These are phyloP conservation scores for Oenanthe melanoleuca DNA, from an alignment of 2,113 vertebrate genomes.

Conservation along the genomic window DNA sequence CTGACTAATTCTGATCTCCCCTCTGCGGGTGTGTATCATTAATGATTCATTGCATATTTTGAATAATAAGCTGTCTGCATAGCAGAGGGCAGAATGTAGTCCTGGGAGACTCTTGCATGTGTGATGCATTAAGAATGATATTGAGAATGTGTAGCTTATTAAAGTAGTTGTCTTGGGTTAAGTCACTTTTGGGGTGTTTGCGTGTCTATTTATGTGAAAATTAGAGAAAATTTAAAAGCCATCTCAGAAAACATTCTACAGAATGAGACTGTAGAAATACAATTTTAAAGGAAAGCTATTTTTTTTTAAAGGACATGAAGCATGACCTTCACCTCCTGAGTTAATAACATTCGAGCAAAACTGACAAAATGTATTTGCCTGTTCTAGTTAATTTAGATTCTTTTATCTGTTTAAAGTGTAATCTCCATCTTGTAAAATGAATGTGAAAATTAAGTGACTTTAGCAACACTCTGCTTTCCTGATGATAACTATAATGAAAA, in stretches of 20 bases:
- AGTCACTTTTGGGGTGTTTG: background rate
- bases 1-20: background rate
- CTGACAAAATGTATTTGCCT: background rate
- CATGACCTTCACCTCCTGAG: background rate
- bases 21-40: slow-evolving; percentile 31
- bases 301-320: background rate
- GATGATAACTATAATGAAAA: background rate
- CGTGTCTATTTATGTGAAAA: slow-evolving; percentile 6
- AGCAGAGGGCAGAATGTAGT: slow-evolving; percentile 5
- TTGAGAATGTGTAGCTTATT: slow-evolving; percentile 31
- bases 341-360: background rate
- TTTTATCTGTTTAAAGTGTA: slow-evolving; percentile 11
- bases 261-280: background rate
- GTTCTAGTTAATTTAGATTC: background rate
- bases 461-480: background rate
- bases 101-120: slow-evolving; percentile 36
- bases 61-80: slow-evolving; percentile 56
- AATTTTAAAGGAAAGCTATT: background rate
- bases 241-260: background rate
- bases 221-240: background rate
- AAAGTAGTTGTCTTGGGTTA: slow-evolving; percentile 15
- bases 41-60: slow-evolving; percentile 66
- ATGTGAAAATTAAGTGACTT: slow-evolving; percentile 14
- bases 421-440: slow-evolving; percentile 11
- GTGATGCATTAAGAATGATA: slow-evolving; percentile 40